A percentile compares a stretch with the other conserved stretches of the same genome.
Conservation (phyloP, 2,888 invertebrate species). For the Yponomeuta evonymella region DNA sequence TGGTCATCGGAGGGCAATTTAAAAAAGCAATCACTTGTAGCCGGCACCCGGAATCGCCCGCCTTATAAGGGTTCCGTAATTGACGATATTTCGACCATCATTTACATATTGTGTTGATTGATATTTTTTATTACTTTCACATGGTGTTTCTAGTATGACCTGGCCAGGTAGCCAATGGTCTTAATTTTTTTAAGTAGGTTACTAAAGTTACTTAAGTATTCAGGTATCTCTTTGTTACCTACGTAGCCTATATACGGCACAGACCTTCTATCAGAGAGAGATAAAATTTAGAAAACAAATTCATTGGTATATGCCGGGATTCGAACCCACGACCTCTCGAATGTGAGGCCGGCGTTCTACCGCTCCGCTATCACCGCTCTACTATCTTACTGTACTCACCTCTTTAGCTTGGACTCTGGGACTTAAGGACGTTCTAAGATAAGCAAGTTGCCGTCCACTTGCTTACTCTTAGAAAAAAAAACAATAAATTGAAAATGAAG, state of each 20-base stretch:
- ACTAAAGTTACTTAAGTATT: too few relatives aligned
- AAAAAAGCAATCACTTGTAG: conserved; percentile 62
- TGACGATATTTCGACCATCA: conserved; percentile 49
- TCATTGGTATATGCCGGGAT: too few relatives aligned
- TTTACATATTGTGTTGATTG: conserved; percentile 46
- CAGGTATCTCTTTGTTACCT: too few relatives aligned
- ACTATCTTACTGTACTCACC: too few relatives aligned
- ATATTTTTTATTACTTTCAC: neutral
- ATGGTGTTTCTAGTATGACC: neutral
- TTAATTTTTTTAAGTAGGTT: too few relatives aligned
- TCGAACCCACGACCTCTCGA: too few relatives aligned
- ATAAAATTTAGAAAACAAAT: too few relatives aligned
- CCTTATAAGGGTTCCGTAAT: conserved; percentile 64
- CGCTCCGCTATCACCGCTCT: too few relatives aligned
- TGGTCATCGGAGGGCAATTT: conserved; percentile 52
- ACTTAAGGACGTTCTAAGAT: neutral
- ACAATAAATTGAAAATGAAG: neutral
- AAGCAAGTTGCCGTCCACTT: neutral
- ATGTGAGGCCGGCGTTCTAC: too few relatives aligned
- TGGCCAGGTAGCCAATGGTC: neutral
- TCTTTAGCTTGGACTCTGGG: too few relatives aligned
- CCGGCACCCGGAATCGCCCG: conserved; percentile 51
- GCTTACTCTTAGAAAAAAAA: neutral
- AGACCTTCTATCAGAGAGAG: too few relatives aligned
- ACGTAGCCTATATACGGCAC: too few relatives aligned